A percentile compares a stretch with the other conserved stretches of the same genome.
These are phyloP conservation scores for Micromussa lordhowensis DNA, from an alignment of 92 coral and sea anemone species.

Conservation along the genomic window DNA sequence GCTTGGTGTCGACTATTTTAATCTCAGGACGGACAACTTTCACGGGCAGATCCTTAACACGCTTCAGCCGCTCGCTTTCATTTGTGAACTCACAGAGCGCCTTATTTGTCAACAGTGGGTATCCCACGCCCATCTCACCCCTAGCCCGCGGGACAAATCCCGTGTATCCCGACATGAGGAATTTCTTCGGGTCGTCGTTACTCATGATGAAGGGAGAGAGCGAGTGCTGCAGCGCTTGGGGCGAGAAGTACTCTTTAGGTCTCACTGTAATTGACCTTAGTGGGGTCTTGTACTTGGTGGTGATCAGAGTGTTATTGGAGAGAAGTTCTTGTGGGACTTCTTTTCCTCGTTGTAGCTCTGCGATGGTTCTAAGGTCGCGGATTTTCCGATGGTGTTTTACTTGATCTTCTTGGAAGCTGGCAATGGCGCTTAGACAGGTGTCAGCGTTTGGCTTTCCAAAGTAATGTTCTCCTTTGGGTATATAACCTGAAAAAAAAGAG, in stretches of 20 bases:
- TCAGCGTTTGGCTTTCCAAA: slow-evolving; percentile 95
- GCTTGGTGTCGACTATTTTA: slow-evolving; percentile 80
- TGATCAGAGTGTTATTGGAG: slow-evolving; percentile 70
- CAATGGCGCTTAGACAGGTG: slow-evolving; percentile 93
- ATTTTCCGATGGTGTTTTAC: slow-evolving; percentile 70
- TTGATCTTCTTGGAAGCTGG: slow-evolving; percentile 88
- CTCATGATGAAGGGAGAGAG: slow-evolving; percentile 87
- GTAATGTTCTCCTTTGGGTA: slow-evolving; percentile 96
- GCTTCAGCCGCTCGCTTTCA: slow-evolving; percentile 79
- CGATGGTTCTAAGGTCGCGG: slow-evolving; percentile 84
- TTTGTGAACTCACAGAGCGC: slow-evolving; percentile 90
- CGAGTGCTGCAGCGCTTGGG: slow-evolving; percentile 86
- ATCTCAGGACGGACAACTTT: slow-evolving; percentile 75
- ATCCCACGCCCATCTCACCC: slow-evolving; percentile 91
- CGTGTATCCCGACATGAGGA: slow-evolving; percentile 96
- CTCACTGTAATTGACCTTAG: slow-evolving; percentile 68
- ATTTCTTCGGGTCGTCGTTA: slow-evolving; percentile 90
- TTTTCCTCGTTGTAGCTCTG: slow-evolving; percentile 84
- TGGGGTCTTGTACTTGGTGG: slow-evolving; percentile 81
- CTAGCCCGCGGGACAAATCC: slow-evolving; percentile 97
- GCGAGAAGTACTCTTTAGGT: slow-evolving; percentile 83
- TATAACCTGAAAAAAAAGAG: slow-evolving; percentile 67
- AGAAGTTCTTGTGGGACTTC: slow-evolving; percentile 72
- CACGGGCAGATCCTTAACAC: slow-evolving; percentile 82
- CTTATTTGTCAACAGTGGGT: slow-evolving; percentile 87